phyloP scores from a whole-genome alignment of 2,797 vertebrate genomes.

The Dryobates pubescens region DNA sequence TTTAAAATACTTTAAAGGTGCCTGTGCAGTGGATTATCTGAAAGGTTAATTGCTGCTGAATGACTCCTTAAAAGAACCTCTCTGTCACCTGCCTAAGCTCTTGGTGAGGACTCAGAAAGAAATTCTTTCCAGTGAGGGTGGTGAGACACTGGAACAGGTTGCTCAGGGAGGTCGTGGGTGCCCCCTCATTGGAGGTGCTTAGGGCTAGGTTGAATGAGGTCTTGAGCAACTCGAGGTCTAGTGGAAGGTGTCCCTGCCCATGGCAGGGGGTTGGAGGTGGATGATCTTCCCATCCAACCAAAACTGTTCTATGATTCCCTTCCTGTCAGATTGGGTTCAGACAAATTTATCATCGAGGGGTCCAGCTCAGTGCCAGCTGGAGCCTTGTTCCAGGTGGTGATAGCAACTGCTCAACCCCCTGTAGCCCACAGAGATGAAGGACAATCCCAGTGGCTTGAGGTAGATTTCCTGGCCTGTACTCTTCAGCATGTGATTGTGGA shows the following conservation, averaged over 20 bases:
- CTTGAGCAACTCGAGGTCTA: no score
- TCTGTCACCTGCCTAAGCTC: background rate
- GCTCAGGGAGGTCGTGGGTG: no score
- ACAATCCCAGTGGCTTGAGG: rapidly evolving
- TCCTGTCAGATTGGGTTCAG: background rate
- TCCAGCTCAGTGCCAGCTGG: background rate
- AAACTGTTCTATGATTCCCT: background rate
- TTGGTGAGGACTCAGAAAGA: background rate
- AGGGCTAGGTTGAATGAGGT: no score
- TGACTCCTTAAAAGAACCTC: background rate
- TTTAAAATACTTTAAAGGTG: background rate
- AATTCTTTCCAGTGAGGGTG: no score
- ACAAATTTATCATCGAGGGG: background rate
- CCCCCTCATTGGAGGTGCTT: no score
- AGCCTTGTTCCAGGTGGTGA: background rate
- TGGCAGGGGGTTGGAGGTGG: no score
- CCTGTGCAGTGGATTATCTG: background rate
- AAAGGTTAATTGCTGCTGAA: background rate
- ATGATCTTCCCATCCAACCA: no score
- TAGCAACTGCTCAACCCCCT: background rate
- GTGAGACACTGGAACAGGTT: no score
- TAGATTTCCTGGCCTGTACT: background rate
- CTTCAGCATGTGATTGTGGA: background rate
- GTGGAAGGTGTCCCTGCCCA: no score
- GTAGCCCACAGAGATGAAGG: background rate